Conservation (phyloP, 1,140 invertebrate genomes). For the Heliothis virescens region DNA sequence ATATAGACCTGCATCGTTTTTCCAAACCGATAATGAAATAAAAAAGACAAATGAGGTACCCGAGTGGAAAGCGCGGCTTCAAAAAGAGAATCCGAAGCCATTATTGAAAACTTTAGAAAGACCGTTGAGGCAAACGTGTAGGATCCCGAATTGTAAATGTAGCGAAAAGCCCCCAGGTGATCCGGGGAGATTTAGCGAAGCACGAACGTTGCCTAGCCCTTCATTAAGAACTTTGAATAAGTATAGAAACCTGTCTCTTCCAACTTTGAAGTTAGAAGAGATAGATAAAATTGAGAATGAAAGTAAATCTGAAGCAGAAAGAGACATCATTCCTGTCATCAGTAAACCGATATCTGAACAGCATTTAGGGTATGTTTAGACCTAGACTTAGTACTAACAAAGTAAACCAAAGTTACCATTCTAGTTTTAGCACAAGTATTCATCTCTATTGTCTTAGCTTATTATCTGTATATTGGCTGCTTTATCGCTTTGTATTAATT, state of each 20-base stretch:
- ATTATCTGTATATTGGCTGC: conserved; percentile 55
- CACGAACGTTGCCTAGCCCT: conserved; percentile 69
- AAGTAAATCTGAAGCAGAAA: conserved; percentile 72
- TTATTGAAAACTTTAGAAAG: conserved; percentile 66
- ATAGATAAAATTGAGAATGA: conserved; percentile 67
- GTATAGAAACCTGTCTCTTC: conserved; percentile 78
- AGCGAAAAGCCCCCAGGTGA: conserved; percentile 64
- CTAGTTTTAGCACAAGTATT: conserved; percentile 53
- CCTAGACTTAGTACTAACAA: conserved; percentile 60
- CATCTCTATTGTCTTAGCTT: conserved; percentile 33
- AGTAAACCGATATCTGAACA: conserved; percentile 87
- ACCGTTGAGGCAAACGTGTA: conserved; percentile 71
- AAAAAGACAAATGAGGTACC: conserved; percentile 70
- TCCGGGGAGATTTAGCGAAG: conserved; percentile 68
- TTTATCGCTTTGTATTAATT: conserved; percentile 49
- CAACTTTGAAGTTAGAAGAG: conserved; percentile 79
- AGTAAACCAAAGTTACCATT: conserved; percentile 55
- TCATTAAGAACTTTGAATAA: conserved; percentile 72
- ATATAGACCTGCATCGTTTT: conserved; percentile 80
- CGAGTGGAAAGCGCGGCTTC: conserved; percentile 74
- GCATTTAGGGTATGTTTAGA: conserved; percentile 89
- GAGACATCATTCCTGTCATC: conserved; percentile 63
- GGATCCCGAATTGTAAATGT: conserved; percentile 82
- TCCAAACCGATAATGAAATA: conserved; percentile 64
- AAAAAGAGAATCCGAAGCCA: conserved; percentile 69